phyloP scores from a whole-genome alignment of 1,140 invertebrate genomes.

The Gryllus bimaculatus region DNA sequence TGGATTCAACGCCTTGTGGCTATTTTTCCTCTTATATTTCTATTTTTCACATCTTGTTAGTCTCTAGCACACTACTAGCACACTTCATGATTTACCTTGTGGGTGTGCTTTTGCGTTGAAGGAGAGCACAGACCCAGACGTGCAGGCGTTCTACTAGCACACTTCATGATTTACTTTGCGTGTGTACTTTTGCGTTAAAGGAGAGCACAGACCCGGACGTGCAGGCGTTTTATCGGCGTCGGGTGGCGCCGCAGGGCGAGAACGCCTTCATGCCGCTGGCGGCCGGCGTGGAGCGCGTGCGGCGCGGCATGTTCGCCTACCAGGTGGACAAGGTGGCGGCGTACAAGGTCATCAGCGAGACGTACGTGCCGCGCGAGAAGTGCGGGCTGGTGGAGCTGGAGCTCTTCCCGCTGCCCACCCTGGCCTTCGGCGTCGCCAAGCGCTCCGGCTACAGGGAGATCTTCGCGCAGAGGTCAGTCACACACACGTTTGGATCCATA shows the following conservation, averaged over 20 bases:
- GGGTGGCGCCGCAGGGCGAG: neutral
- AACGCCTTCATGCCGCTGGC: neutral
- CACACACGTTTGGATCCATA: neutral
- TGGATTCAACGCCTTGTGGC: no score
- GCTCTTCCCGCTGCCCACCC: conserved; percentile 9
- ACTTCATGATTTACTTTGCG: no score
- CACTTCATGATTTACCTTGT: no score
- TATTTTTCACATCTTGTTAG: no score
- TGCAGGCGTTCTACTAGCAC: neutral
- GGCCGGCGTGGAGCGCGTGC: neutral
- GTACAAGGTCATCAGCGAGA: conserved; percentile 19
- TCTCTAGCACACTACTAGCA: no score
- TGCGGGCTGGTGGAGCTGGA: conserved; percentile 17
- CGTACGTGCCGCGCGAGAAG: conserved; percentile 18
- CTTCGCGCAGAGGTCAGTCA: conserved; percentile 22
- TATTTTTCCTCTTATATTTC: no score
- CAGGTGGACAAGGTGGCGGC: conserved; percentile 24
- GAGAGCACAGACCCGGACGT: neutral
- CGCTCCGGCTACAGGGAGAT: conserved; percentile 16
- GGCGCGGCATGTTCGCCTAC: neutral
- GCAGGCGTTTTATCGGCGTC: neutral
- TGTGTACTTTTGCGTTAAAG: neutral
- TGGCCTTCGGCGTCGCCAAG: conserved; percentile 5
- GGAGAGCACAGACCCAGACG: neutral
- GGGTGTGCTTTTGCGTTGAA: neutral